Conservation (phyloP, 2,888 invertebrate species). For the Pseudococcus longispinus region DNA sequence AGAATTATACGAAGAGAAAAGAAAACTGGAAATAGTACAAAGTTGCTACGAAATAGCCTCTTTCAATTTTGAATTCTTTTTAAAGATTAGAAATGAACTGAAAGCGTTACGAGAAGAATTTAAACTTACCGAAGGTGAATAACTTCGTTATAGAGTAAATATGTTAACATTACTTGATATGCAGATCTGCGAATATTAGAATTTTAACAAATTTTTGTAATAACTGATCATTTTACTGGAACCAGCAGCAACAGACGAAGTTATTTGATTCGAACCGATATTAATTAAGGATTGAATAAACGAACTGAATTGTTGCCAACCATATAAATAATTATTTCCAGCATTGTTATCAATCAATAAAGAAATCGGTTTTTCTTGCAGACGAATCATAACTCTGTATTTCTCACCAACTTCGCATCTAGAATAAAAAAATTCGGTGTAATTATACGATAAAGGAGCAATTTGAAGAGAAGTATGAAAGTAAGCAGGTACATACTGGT, state of each 20-base stretch:
- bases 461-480: too few species aligned
- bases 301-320: neutral
- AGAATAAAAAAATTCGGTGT: neutral
- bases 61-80: slow-evolving; percentile 8
- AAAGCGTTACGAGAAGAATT: neutral
- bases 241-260: neutral
- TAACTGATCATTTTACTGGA: neutral
- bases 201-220: neutral
- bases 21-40: neutral
- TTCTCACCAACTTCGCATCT: slow-evolving; percentile 10
- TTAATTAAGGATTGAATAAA: neutral
- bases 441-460: neutral
- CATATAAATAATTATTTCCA: neutral
- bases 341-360: neutral
- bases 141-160: neutral
- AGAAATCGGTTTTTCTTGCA: slow-evolving; percentile 24
- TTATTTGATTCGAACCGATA: neutral
- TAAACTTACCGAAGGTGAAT: slow-evolving; percentile 6
- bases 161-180: neutral
- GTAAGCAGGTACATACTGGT: neutral
- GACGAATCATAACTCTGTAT: slow-evolving; percentile 12
- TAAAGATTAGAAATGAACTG: neutral
- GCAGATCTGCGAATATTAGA: neutral
- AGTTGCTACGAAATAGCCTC: slow-evolving; percentile 20
- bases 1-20: slow-evolving; percentile 10